These are phyloP conservation scores for Eumerus sabulonum DNA, from an alignment of 2,888 invertebrate species.

Conservation along the genomic window DNA sequence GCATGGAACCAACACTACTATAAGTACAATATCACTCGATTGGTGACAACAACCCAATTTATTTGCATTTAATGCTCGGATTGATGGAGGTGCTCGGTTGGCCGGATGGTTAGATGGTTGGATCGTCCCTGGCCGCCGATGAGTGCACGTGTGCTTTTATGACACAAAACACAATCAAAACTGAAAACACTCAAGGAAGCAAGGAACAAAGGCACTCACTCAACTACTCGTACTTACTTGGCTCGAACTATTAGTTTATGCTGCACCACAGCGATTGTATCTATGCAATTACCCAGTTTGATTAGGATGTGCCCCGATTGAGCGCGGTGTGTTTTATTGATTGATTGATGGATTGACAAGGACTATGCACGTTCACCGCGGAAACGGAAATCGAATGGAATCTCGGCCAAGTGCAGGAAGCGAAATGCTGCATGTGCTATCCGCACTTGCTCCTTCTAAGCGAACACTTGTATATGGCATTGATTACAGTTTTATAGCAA, in stretches of 20 bases:
- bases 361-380: neutral
- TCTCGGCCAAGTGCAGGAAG: conserved; percentile 50
- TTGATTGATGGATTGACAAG: conserved; percentile 35
- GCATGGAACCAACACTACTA: neutral
- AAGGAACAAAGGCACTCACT: conserved; percentile 27
- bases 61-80: conserved; percentile 26
- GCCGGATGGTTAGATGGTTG: conserved; percentile 20
- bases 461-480: conserved; percentile 55
- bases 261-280: conserved; percentile 80
- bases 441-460: conserved; percentile 28
- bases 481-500: conserved; percentile 27
- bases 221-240: conserved; percentile 74
- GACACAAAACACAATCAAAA: neutral
- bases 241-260: conserved; percentile 78
- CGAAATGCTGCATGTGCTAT: conserved; percentile 3
- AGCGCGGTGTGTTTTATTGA: conserved; percentile 35
- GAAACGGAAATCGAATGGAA: conserved; percentile 34
- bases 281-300: conserved; percentile 84
- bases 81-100: too few species aligned
- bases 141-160: conserved; percentile 27
- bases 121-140: conserved; percentile 19
- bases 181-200: conserved; percentile 6
- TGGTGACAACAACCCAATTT: conserved; percentile 22
- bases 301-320: conserved; percentile 64
- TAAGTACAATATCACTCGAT: conserved; percentile 54